Conservation (phyloP, 2,888 invertebrate genomes). For the Anticlea derivata region DNA sequence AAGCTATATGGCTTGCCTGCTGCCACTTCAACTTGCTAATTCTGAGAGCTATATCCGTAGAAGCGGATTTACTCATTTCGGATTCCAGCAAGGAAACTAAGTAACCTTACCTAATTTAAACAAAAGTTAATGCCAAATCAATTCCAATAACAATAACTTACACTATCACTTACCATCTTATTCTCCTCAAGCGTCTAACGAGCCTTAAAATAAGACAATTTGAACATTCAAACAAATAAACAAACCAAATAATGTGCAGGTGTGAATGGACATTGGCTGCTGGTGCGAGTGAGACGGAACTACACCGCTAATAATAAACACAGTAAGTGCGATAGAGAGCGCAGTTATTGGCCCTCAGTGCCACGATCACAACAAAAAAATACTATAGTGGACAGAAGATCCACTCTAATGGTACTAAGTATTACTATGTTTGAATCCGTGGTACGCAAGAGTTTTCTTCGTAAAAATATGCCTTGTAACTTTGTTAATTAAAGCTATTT, state of each 20-base stretch:
- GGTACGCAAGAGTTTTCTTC: not conserved
- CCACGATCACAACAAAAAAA: slow-evolving; percentile 7
- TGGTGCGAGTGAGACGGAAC: slow-evolving; percentile 58
- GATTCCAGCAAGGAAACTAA: no score
- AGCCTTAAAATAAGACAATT: slow-evolving; percentile 62
- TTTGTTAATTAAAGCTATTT: no score
- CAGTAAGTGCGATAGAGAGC: slow-evolving; percentile 48
- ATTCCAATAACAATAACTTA: slow-evolving; percentile 10
- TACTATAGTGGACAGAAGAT: not conserved
- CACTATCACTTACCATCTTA: slow-evolving; percentile 42
- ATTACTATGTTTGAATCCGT: not conserved
- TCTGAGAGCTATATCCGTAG: no score
- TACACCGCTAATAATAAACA: slow-evolving; percentile 20
- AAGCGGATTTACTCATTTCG: no score
- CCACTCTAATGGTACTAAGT: not conserved
- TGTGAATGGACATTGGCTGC: slow-evolving; percentile 71
- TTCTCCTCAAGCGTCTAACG: slow-evolving; percentile 38
- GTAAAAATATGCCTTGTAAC: no score
- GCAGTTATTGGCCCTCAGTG: slow-evolving; percentile 23
- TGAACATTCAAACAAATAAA: slow-evolving; percentile 66
- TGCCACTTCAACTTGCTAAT: no score
- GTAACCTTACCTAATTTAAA: no score
- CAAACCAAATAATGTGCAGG: slow-evolving; percentile 70
- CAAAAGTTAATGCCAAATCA: not conserved
- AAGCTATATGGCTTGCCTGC: no score